A percentile compares a stretch with the other conserved stretches of the same genome.
Conservation (phyloP, 1,140 invertebrate species). For the Drosophila funebris region DNA sequence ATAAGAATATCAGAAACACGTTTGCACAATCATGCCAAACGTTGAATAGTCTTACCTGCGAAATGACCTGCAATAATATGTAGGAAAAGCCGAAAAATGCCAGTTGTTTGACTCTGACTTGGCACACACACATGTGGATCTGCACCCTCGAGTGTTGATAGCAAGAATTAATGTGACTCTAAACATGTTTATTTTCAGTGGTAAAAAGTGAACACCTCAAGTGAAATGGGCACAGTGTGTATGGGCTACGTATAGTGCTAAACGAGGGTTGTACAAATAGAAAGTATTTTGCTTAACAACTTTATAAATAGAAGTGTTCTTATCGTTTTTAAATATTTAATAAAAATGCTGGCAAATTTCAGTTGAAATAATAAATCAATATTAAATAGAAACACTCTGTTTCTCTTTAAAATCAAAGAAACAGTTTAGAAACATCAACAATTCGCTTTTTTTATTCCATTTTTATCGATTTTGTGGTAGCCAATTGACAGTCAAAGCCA, state of each 20-base stretch:
- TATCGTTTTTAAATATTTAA: too few relatives aligned
- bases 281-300: too few relatives aligned
- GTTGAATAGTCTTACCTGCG: not conserved
- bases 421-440: too few relatives aligned
- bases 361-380: too few relatives aligned
- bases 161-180: conserved; percentile 6
- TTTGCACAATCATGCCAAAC: too few relatives aligned
- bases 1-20: conserved; percentile 5
- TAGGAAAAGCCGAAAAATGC: conserved; percentile 12
- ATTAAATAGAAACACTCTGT: too few relatives aligned
- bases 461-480: not conserved
- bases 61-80: conserved; percentile 17
- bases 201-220: conserved; percentile 3
- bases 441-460: not conserved
- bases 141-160: conserved; percentile 5
- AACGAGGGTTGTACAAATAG: not conserved
- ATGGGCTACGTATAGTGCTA: too few relatives aligned
- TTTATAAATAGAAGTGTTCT: too few relatives aligned
- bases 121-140: not conserved
- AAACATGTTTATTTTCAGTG: conserved; percentile 6
- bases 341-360: too few relatives aligned
- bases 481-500: not conserved
- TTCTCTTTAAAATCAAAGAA: too few relatives aligned
- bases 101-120: conserved; percentile 9
- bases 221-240: not conserved